phyloP scores from a whole-genome alignment of 2,888 invertebrate species.

The Syrphus vitripennis region DNA sequence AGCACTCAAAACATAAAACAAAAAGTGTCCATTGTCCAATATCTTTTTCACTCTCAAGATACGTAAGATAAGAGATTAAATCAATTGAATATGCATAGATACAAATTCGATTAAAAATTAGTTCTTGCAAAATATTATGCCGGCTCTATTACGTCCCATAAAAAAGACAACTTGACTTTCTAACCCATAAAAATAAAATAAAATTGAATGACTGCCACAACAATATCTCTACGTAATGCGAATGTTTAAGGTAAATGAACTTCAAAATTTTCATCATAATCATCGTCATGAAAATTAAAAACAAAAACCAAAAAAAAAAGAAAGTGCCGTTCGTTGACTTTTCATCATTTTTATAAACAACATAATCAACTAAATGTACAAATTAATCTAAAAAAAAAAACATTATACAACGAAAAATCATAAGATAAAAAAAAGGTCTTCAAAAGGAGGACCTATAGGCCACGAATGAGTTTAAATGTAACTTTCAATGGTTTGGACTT shows the following conservation, averaged over 20 bases:
- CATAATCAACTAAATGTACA: constrained; percentile 13
- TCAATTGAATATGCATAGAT: too few relatives aligned
- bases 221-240: neutral
- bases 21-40: too few relatives aligned
- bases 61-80: too few relatives aligned
- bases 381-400: constrained; percentile 1
- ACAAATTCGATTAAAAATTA: neutral
- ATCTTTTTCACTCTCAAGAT: too few relatives aligned
- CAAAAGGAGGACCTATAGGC: neutral
- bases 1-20: too few relatives aligned
- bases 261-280: constrained; percentile 49
- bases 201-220: constrained; percentile 1
- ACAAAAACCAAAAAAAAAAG: constrained; percentile 48
- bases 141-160: neutral
- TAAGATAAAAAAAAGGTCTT: neutral
- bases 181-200: constrained; percentile 26
- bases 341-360: constrained; percentile 15
- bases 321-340: constrained; percentile 61
- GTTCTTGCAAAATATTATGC: neutral
- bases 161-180: constrained; percentile 50
- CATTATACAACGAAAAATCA: neutral
- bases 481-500: constrained; percentile 12
- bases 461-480: neutral
- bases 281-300: neutral
- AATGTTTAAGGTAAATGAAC: constrained; percentile 51